Evolutionary conservation across 2,888 invertebrate genomes (phyloP).

Genomic region (Cylloceria caligata): DNA sequence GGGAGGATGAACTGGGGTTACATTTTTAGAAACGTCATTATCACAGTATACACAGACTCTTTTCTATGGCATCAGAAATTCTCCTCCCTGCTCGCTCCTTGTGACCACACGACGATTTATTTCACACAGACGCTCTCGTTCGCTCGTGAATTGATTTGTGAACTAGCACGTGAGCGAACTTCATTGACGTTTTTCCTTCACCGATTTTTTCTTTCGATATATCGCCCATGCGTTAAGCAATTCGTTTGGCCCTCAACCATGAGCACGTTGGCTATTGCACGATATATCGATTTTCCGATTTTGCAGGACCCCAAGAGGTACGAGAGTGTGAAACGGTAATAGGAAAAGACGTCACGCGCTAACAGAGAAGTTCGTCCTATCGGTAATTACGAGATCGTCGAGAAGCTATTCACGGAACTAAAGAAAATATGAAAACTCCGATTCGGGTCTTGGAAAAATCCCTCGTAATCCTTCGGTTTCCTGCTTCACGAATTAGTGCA

Average conservation of each 20-base stretch:
- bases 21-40: constrained; percentile 57
- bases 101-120: constrained; percentile 20
- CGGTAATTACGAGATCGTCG: constrained; percentile 23
- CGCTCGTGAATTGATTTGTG: constrained; percentile 72
- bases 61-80: constrained; percentile 4
- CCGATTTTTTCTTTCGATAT: constrained; percentile 34
- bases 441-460: constrained; percentile 55
- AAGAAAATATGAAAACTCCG: constrained; percentile 41
- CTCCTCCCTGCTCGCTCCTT: background rate
- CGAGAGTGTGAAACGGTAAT: background rate
- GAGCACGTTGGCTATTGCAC: constrained; percentile 4
- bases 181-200: background rate
- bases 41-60: background rate
- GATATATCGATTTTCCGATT: constrained; percentile 9
- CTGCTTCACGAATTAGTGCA: constrained; percentile 60
- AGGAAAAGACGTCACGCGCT: background rate
- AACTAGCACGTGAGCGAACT: constrained; percentile 55
- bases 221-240: constrained; percentile 44
- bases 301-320: background rate
- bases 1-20: background rate
- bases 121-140: constrained; percentile 22
- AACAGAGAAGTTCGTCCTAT: constrained; percentile 5
- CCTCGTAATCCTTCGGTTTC: constrained; percentile 53
- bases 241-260: constrained; percentile 41
- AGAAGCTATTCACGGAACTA: constrained; percentile 29